These are phyloP conservation scores for Calliphora vicina DNA, from an alignment of 1,140 invertebrate species.

Conservation along the genomic window DNA sequence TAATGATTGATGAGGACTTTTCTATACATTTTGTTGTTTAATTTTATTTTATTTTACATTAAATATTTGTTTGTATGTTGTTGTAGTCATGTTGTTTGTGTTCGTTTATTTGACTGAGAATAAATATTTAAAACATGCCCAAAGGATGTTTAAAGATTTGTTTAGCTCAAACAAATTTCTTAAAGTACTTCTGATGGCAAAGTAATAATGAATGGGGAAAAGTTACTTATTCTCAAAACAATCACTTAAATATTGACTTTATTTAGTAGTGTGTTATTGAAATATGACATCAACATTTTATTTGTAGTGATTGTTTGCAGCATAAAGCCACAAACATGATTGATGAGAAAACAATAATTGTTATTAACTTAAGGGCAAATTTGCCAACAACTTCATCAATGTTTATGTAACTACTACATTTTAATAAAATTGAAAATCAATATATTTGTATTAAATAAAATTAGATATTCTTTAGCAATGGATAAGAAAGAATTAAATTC, in stretches of 20 bases:
- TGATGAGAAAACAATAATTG: not conserved
- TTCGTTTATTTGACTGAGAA: not conserved
- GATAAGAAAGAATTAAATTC: too few species aligned
- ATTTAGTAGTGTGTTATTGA: not conserved
- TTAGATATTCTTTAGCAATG: too few species aligned
- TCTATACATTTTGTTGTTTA: not conserved
- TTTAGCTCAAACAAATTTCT: not conserved
- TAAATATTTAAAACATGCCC: not conserved
- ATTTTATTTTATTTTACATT: not conserved
- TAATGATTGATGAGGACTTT: not conserved
- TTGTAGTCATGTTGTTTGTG: not conserved
- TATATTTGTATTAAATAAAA: too few species aligned
- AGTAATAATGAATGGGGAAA: not conserved
- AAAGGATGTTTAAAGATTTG: not conserved
- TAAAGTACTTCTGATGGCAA: not conserved
- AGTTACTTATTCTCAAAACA: not conserved
- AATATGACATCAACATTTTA: slow-evolving; percentile 5
- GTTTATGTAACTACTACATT: too few species aligned
- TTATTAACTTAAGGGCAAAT: not conserved
- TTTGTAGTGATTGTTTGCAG: not conserved
- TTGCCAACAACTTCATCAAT: too few species aligned
- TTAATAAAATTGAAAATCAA: too few species aligned
- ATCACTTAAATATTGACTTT: slow-evolving; percentile 1
- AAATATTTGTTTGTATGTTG: not conserved
- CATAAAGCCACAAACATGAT: not conserved